A percentile compares a stretch with the other conserved stretches of the same genome.
Evolutionary conservation across 2,888 invertebrate genomes (phyloP).

Genomic region (Drosophila picticornis): DNA sequence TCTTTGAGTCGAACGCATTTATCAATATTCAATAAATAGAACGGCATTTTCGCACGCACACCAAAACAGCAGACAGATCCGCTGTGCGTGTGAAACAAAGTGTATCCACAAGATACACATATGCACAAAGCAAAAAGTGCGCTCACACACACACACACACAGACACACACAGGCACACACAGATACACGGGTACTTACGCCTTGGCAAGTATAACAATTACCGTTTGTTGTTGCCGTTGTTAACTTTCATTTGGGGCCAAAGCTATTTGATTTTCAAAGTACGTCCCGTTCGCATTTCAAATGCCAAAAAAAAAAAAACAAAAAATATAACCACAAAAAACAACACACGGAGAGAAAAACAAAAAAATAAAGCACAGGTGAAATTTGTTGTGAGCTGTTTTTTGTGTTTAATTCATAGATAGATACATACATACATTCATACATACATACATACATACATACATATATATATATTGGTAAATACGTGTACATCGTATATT

Average conservation of each 20-base stretch:
- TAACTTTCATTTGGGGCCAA: constrained; percentile 73
- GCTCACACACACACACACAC: constrained; percentile 3
- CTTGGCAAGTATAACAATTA: constrained; percentile 59
- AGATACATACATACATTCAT: constrained; percentile 59
- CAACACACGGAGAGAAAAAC: constrained; percentile 12
- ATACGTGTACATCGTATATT: constrained; percentile 70
- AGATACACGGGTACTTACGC: constrained; percentile 7
- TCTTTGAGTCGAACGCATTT: constrained; percentile 64
- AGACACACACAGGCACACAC: constrained; percentile 9
- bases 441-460: constrained; percentile 43
- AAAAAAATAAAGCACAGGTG: constrained; percentile 60
- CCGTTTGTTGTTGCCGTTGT: constrained; percentile 63
- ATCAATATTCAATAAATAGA: constrained; percentile 72
- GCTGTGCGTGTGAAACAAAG: constrained; percentile 52
- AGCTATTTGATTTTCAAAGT: constrained; percentile 76
- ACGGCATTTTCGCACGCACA: constrained; percentile 71
- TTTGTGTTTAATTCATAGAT: constrained; percentile 72
- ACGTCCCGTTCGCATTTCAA: constrained; percentile 65
- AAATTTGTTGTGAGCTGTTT: constrained; percentile 56
- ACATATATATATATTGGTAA: constrained; percentile 63
- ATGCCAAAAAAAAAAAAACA: constrained; percentile 39
- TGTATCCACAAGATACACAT: constrained; percentile 42
- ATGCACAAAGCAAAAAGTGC: constrained; percentile 27
- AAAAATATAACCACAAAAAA: not conserved
- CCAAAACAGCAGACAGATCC: constrained; percentile 27